Evolutionary conservation across 2,888 invertebrate genomes (phyloP).

Genomic region (Yponomeuta cagnagella): DNA sequence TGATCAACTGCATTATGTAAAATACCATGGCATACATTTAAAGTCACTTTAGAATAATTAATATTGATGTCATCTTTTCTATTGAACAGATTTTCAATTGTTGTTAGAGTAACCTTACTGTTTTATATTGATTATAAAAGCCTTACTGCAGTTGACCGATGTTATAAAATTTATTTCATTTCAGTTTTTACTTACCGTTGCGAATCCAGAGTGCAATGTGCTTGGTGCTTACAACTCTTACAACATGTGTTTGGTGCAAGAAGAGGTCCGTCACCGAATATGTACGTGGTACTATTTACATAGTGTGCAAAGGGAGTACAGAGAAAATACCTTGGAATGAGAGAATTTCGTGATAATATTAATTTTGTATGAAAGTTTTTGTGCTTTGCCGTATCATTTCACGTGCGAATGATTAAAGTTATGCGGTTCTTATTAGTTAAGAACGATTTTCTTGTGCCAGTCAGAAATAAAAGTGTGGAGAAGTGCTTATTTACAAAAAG

Average conservation of each 20-base stretch:
- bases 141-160: too few species aligned
- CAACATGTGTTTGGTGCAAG: conserved; percentile 9
- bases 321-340: neutral
- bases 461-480: neutral
- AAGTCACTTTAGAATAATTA: too few species aligned
- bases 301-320: neutral
- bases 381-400: neutral
- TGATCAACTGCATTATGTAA: neutral
- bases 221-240: conserved; percentile 11
- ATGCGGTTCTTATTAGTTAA: neutral
- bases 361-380: neutral
- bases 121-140: too few species aligned
- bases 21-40: too few species aligned
- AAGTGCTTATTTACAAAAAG: neutral
- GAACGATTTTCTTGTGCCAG: neutral
- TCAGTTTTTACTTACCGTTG: conserved; percentile 7
- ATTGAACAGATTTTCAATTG: too few species aligned
- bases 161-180: neutral
- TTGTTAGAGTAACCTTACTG: too few species aligned
- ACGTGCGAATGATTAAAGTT: neutral
- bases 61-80: too few species aligned
- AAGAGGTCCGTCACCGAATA: conserved; percentile 4
- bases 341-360: neutral
- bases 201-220: neutral
- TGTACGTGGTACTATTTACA: neutral